Percentiles rank a stretch among this genome's conserved stretches.
These are phyloP conservation scores for Miniopterus natalensis DNA, from an alignment of 2,113 vertebrate species.

Conservation along the genomic window DNA sequence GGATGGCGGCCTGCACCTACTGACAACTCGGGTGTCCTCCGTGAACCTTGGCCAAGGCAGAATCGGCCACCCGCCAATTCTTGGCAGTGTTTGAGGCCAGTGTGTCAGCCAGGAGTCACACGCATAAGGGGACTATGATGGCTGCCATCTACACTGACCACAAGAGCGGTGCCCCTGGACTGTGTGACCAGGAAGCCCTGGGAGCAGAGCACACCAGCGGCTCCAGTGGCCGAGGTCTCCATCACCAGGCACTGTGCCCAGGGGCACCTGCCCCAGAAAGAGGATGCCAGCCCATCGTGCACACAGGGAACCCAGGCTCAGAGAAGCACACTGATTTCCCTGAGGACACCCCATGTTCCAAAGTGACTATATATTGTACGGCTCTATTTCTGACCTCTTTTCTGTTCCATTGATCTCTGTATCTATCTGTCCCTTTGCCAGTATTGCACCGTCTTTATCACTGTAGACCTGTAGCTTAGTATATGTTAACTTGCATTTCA, in stretches of 20 bases:
- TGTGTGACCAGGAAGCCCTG: too few relatives aligned
- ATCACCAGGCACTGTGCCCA: not conserved
- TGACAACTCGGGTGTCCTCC: not conserved
- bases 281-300: fast-evolving
- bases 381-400: not conserved
- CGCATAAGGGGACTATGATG: not conserved
- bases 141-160: not conserved
- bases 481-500: not conserved
- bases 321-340: not conserved
- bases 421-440: not conserved
- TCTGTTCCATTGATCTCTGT: not conserved
- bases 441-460: not conserved
- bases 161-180: not conserved
- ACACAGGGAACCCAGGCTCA: not conserved
- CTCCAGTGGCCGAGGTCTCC: fast-evolving
- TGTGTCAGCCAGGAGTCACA: not conserved
- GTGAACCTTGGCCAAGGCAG: not conserved
- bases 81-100: not conserved
- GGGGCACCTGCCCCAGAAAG: not conserved
- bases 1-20: not conserved
- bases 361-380: too few relatives aligned
- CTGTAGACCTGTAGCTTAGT: not conserved
- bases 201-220: not conserved
- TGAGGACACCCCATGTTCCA: not conserved
- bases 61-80: not conserved